Base-by-base conservation (phyloP, 2,113 vertebrate genomes). In the Chloroceryle aenea region DNA sequence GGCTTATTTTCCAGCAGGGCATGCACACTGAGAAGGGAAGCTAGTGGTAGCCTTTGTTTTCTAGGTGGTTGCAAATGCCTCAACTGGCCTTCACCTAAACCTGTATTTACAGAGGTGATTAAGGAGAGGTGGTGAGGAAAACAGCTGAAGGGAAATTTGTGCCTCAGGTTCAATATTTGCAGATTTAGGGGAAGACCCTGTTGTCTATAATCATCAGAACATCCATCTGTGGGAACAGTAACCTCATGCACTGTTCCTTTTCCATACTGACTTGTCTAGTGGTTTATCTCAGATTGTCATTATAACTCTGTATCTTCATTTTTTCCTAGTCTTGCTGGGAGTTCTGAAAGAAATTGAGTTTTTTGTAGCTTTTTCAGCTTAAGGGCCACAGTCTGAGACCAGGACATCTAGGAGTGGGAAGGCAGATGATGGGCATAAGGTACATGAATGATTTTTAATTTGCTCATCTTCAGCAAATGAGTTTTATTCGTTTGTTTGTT, bases 321-420 rank as follows among this genome's bases (percentile, higher is more conserved):
- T 95, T 94, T 75, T 91, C 29, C 21, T 89, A 50, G 21, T 79
- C 53, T 95, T 43, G 8, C 23, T 86, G 8, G 21, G 47, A 50
- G 13, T 62, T 85, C 45, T 69, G 45, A 76, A 85, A 82, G 21
- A 66, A 72, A 56, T 4, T 1, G 52, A 16, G 4, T 0, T 72
- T 50, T 89, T 69, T 69, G 42, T 58, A 61, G 20, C 8, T 86
- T 80, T 76, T 81, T 85, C 27, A 69, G 45, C n/a, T 63, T 40
- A 63, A 73, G 19, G 9, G 20, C 12, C 30, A 26, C 0, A 0
- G 2, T 69, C 48, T 66, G 48, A 48, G n/a, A 22, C 22, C 29
- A 50, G 38, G 34, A 59, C 16, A 58, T 36, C 11, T n/a, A 43
- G 73, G 21, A 85, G 50, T 11, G 4, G n/a, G 53, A 85, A 85